Percentiles rank a stretch among this genome's conserved stretches.
phyloP scores from a whole-genome alignment of 2,797 vertebrate genomes.

The Rhinophrynus dorsalis region DNA sequence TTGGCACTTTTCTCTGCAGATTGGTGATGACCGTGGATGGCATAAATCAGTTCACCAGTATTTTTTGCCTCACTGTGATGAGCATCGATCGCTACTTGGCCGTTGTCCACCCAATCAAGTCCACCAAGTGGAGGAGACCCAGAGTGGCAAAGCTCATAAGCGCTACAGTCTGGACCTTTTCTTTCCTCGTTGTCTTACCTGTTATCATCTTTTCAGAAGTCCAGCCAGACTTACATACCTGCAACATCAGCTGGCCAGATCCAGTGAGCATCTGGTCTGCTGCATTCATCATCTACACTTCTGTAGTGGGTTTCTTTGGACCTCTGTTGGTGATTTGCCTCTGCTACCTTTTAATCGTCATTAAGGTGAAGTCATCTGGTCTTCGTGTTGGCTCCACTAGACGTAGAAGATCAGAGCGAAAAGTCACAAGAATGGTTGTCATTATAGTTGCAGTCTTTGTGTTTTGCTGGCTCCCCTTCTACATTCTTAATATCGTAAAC shows the following conservation, averaged over 20 bases:
- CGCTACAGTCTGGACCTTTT: conserved; percentile 78
- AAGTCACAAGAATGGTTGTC: conserved; percentile 93
- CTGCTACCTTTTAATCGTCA: conserved; percentile 89
- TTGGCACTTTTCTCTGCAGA: conserved; percentile 84
- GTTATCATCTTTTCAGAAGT: conserved; percentile 82
- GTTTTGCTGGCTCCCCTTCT: conserved; percentile 93
- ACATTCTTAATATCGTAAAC: conserved; percentile 86
- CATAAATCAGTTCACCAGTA: conserved; percentile 93
- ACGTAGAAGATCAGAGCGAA: conserved; percentile 81
- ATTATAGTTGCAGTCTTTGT: conserved; percentile 90
- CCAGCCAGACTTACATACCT: conserved; percentile 78
- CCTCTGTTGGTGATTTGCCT: conserved; percentile 87
- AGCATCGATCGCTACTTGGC: conserved; percentile 93
- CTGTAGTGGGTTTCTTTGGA: conserved; percentile 85
- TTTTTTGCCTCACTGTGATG: conserved; percentile 92
- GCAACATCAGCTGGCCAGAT: conserved; percentile 92
- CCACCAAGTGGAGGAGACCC: conserved; percentile 83
- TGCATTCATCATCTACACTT: conserved; percentile 88
- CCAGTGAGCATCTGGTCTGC: conserved; percentile 75
- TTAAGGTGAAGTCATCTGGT: conserved; percentile 85
- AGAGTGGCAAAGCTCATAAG: conserved; percentile 83
- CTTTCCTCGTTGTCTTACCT: conserved; percentile 85
- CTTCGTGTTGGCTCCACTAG: conserved; percentile 75
- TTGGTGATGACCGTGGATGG: conserved; percentile 85
- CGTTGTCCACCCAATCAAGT: conserved; percentile 87